Evolutionary conservation across 2,113 vertebrate genomes (phyloP).

Genomic region (Cephalopholis sonnerati): DNA sequence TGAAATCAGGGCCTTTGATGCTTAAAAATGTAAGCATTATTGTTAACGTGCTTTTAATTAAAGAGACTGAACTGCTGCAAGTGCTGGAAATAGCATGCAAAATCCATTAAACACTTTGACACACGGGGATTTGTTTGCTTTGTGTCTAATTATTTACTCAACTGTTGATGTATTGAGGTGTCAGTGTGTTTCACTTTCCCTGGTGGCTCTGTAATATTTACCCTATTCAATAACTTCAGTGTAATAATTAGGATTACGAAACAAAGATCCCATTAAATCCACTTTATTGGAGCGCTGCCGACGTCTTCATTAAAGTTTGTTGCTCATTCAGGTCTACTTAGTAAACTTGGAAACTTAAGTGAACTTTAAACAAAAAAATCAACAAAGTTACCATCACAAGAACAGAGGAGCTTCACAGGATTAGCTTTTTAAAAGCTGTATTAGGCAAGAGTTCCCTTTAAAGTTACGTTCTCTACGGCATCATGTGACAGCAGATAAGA

Average conservation of each 20-base stretch:
- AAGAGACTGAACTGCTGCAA: not conserved
- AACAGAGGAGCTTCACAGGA: not conserved
- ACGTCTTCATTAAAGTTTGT: constrained; percentile 9
- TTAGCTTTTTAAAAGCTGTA: not conserved
- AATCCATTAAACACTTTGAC: constrained; percentile 6
- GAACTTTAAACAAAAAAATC: not conserved
- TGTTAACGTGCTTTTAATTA: constrained; percentile 12
- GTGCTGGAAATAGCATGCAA: constrained; percentile 5
- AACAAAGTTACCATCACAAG: not conserved
- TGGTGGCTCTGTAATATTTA: constrained; percentile 19
- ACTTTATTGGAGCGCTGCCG: not conserved
- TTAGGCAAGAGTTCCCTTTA: not conserved
- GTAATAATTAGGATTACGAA: not conserved
- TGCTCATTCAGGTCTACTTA: constrained; percentile 23
- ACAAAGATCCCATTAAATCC: constrained; percentile 30
- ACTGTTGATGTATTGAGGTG: not conserved
- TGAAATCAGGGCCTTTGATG: not conserved
- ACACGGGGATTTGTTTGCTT: constrained; percentile 12
- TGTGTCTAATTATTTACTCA: constrained; percentile 16
- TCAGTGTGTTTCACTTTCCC: constrained; percentile 4
- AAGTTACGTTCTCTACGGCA: not conserved
- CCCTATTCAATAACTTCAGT: not conserved
- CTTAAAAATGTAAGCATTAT: not conserved
- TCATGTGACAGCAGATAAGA: not conserved
- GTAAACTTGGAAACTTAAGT: not conserved